Percentiles rank a stretch among this genome's conserved stretches.
Evolutionary conservation across 1,140 invertebrate species (phyloP).

Genomic region (Drosophila repleta): DNA sequence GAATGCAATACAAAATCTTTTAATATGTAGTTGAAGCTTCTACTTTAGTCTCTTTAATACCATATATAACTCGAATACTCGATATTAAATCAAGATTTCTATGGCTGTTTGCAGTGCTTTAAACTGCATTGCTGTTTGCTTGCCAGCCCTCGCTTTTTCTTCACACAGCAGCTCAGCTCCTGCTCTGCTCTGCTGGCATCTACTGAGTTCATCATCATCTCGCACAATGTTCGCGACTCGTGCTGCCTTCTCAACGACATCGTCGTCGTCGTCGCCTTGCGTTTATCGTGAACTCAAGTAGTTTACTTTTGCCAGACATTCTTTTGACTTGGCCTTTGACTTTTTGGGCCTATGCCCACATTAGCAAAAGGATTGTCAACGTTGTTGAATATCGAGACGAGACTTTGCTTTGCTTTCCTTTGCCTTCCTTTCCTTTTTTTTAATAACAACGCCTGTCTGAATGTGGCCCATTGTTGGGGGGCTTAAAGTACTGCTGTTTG

Average conservation of each 20-base stretch:
- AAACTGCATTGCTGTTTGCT: too few species aligned
- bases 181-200: background rate
- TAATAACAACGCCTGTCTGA: slow-evolving; percentile 8
- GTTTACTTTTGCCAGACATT: slow-evolving; percentile 52
- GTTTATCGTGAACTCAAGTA: slow-evolving; percentile 40
- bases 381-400: slow-evolving; percentile 48
- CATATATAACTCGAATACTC: too few species aligned
- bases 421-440: background rate
- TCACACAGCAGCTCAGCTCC: background rate
- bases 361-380: slow-evolving; percentile 48
- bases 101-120: too few species aligned
- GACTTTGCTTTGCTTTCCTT: slow-evolving; percentile 3
- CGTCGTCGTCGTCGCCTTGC: slow-evolving; percentile 5
- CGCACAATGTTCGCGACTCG: background rate
- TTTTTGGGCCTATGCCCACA: slow-evolving; percentile 30
- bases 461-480: slow-evolving; percentile 20
- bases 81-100: too few species aligned
- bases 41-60: too few species aligned
- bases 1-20: too few species aligned
- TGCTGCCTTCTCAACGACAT: background rate
- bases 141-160: background rate
- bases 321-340: slow-evolving; percentile 36
- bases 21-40: too few species aligned
- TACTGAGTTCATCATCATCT: background rate
- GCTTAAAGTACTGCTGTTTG: slow-evolving; percentile 26